phyloP scores from a whole-genome alignment of 2,113 vertebrate genomes.

The Grus americana region DNA sequence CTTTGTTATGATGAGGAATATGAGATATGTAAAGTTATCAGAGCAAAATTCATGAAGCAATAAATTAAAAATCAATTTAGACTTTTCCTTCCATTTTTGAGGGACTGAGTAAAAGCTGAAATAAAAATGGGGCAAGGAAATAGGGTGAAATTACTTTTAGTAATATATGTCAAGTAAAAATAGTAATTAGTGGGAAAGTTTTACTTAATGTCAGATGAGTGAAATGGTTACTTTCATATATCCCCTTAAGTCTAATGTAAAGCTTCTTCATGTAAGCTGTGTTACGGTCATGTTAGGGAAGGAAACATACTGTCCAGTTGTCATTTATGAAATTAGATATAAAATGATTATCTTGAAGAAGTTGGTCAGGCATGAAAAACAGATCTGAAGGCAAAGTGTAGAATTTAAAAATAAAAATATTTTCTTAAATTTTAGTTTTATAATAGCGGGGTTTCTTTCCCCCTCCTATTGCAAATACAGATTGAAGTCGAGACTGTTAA shows the following conservation, averaged over 20 bases:
- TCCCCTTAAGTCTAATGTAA: not conserved
- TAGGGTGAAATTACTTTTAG: not conserved
- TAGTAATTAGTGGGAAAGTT: not conserved
- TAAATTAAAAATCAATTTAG: not conserved
- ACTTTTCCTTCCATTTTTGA: not conserved
- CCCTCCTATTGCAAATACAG: not conserved
- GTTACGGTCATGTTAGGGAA: not conserved
- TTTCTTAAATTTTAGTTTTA: not conserved
- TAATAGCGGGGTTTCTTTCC: fast-evolving
- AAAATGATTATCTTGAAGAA: not conserved
- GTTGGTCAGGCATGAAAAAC: not conserved
- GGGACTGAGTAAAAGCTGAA: not conserved
- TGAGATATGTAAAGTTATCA: not conserved
- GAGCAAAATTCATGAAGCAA: constrained; percentile 5
- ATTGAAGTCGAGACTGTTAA: not conserved
- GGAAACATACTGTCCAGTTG: not conserved
- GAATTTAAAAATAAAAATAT: not conserved
- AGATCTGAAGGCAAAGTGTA: not conserved
- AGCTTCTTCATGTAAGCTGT: not conserved
- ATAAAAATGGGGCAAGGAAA: not conserved
- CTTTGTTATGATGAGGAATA: not conserved
- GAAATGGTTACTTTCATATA: not conserved
- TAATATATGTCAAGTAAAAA: not conserved
- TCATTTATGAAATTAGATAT: not conserved
- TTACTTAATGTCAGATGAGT: not conserved